These are phyloP conservation scores for Eilema caniola DNA, from an alignment of 2,888 invertebrate species.

Conservation along the genomic window DNA sequence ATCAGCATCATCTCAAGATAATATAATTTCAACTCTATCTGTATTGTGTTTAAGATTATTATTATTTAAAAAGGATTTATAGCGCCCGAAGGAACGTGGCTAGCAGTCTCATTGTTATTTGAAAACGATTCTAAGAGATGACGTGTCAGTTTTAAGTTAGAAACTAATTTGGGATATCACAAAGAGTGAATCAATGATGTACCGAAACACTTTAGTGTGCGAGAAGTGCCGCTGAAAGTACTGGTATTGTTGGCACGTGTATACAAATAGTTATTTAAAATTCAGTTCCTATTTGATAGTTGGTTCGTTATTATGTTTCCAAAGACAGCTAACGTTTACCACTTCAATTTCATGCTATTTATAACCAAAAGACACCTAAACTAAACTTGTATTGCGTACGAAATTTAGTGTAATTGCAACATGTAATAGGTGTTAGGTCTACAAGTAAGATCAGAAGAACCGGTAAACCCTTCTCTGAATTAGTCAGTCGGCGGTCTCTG, in stretches of 20 bases:
- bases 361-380: slow-evolving; percentile 18
- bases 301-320: slow-evolving; percentile 37
- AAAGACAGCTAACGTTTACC: slow-evolving; percentile 32
- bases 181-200: slow-evolving; percentile 81
- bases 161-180: slow-evolving; percentile 86
- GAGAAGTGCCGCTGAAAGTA: slow-evolving; percentile 74
- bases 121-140: slow-evolving; percentile 84
- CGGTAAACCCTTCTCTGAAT: not conserved
- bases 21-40: slow-evolving; percentile 77
- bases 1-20: slow-evolving; percentile 58
- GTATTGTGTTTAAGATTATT: slow-evolving; percentile 62
- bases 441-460: too few species aligned
- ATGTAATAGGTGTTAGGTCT: not conserved
- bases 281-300: slow-evolving; percentile 37
- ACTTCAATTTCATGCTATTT: slow-evolving; percentile 42
- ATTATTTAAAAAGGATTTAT: slow-evolving; percentile 49
- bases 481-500: not conserved
- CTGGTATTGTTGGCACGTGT: slow-evolving; percentile 75
- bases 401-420: not conserved
- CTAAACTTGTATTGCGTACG: slow-evolving; percentile 27
- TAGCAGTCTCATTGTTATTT: slow-evolving; percentile 80
- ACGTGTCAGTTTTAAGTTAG: slow-evolving; percentile 79
- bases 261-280: slow-evolving; percentile 58
- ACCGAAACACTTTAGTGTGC: slow-evolving; percentile 80
- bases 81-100: slow-evolving; percentile 82